phyloP scores from a whole-genome alignment of 2,888 invertebrate genomes.

The Polyommatus icarus region DNA sequence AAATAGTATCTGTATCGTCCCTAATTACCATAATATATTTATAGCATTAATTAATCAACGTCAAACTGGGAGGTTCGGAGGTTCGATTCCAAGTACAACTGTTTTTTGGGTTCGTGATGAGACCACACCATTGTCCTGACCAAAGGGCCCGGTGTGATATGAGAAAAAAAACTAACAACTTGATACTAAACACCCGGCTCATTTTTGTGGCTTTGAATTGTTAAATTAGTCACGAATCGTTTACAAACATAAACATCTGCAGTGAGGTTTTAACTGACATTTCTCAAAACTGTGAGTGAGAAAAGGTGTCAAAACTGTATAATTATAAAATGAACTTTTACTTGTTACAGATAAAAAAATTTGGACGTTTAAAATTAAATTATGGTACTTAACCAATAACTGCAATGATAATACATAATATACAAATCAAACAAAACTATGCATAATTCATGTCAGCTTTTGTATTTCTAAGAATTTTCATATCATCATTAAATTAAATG shows the following conservation, averaged over 20 bases:
- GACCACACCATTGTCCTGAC: conserved; percentile 11
- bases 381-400: neutral
- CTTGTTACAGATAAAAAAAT: no score
- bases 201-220: conserved; percentile 4
- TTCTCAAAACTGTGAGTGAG: neutral
- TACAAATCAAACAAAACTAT: conserved; percentile 9
- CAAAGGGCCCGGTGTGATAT: conserved; percentile 16
- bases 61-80: neutral
- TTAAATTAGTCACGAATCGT: conserved; percentile 17
- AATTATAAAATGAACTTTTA: neutral
- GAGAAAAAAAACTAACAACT: conserved; percentile 7
- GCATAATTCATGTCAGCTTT: conserved; percentile 21
- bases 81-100: neutral
- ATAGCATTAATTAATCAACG: conserved; percentile 7
- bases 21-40: neutral
- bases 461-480: conserved; percentile 49
- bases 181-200: conserved; percentile 2
- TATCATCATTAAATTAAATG: conserved; percentile 73
- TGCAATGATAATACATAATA: neutral
- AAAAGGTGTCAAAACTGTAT: neutral
- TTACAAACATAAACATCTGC: conserved; percentile 14
- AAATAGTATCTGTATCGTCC: neutral
- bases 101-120: conserved; percentile 44
- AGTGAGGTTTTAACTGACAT: neutral
- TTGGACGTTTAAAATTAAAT: neutral